Percentiles rank a stretch among this genome's conserved stretches.
These are phyloP conservation scores for Monochamus saltuarius DNA, from an alignment of 1,140 invertebrate genomes.

Conservation along the genomic window DNA sequence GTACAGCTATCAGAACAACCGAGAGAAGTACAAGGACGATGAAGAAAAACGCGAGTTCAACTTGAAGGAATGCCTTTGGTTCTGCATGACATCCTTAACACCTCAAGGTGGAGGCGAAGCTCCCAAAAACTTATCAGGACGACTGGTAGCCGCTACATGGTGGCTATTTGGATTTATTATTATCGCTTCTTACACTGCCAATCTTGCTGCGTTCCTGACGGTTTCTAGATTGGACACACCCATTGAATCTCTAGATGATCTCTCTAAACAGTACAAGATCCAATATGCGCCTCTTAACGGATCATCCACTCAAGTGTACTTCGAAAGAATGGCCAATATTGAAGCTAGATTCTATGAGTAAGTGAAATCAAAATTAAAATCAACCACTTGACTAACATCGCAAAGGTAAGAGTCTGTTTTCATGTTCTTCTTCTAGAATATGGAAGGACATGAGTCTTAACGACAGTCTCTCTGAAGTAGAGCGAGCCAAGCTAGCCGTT, in stretches of 20 bases:
- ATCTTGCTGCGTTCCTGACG: conserved; percentile 91
- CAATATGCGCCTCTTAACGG: conserved; percentile 87
- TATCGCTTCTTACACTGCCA: conserved; percentile 97
- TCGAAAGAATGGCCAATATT: conserved; percentile 94
- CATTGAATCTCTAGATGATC: conserved; percentile 88
- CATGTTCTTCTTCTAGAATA: conserved; percentile 74
- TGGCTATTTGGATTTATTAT: conserved; percentile 98
- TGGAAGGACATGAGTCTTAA: conserved; percentile 98
- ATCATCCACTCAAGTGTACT: conserved; percentile 88
- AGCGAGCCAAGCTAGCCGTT: conserved; percentile 90
- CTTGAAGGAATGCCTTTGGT: conserved; percentile 96
- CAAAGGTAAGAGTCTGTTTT: too few species aligned
- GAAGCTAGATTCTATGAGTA: conserved; percentile 94
- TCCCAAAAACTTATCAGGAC: conserved; percentile 89
- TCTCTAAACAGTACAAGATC: conserved; percentile 94
- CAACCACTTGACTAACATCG: too few species aligned
- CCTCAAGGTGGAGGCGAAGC: conserved; percentile 96
- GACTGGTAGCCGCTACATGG: conserved; percentile 93
- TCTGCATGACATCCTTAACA: conserved; percentile 97
- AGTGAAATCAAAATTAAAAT: too few species aligned
- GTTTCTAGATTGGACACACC: conserved; percentile 90
- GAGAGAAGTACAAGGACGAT: conserved; percentile 89
- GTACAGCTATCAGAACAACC: conserved; percentile 94
- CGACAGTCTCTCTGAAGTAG: conserved; percentile 84
- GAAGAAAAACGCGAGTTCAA: conserved; percentile 95